A percentile compares a stretch with the other conserved stretches of the same genome.
Evolutionary conservation across 2,797 vertebrate genomes (phyloP).

Genomic region (Neosilurus hyrtlii): DNA sequence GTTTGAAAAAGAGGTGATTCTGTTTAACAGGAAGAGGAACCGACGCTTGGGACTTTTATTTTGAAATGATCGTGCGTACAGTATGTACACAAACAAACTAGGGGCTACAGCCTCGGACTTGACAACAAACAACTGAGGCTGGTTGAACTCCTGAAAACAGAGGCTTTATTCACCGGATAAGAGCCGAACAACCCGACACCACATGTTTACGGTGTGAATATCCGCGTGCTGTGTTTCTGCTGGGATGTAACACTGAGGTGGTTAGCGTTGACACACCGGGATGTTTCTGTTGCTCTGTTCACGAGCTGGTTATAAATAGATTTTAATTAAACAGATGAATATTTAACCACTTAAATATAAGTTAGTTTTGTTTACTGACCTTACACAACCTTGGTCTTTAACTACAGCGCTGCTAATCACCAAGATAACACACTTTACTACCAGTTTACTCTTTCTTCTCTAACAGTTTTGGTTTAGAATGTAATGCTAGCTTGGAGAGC

Average conservation of each 20-base stretch:
- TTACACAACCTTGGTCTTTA: too few relatives aligned
- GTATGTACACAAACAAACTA: not conserved
- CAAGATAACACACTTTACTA: not conserved
- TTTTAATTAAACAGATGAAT: not conserved
- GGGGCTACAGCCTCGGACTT: not conserved
- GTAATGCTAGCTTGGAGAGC: not conserved
- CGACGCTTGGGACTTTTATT: constrained; percentile 33
- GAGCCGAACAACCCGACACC: not conserved
- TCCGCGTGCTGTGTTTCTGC: not conserved
- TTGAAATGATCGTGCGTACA: not conserved
- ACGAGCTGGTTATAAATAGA: too few relatives aligned
- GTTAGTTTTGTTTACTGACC: not conserved
- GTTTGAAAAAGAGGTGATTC: not conserved
- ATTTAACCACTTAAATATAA: not conserved
- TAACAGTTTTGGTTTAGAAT: not conserved
- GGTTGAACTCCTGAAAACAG: not conserved
- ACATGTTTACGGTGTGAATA: not conserved
- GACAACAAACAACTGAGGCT: not conserved
- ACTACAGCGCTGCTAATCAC: not conserved
- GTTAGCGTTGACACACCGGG: not conserved
- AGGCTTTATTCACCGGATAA: not conserved
- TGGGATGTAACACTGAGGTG: not conserved
- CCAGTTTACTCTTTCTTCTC: too few relatives aligned
- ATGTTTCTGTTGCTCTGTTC: not conserved
- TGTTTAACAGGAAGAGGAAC: not conserved